Conservation (phyloP, 2,797 vertebrate genomes). For the Apogon talboti region DNA sequence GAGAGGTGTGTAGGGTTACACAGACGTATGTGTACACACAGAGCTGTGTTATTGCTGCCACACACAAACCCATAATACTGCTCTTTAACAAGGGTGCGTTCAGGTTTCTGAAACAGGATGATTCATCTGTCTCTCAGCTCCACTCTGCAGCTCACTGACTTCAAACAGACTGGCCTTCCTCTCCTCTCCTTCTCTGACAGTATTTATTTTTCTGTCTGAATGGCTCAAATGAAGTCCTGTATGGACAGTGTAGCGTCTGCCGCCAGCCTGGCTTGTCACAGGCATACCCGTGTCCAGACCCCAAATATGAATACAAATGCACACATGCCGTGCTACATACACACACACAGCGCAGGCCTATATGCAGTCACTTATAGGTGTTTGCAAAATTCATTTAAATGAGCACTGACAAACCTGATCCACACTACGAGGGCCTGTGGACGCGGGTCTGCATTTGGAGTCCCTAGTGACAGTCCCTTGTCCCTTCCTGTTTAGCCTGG, state of each 20-base stretch:
- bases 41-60: slow-evolving; percentile 77
- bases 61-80: slow-evolving; percentile 80
- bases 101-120: slow-evolving; percentile 79
- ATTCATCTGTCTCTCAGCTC: slow-evolving; percentile 76
- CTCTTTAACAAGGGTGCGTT: slow-evolving; percentile 76
- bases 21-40: slow-evolving; percentile 60
- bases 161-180: slow-evolving; percentile 72
- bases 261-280: slow-evolving; percentile 31
- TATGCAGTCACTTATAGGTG: slow-evolving; percentile 45
- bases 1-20: slow-evolving; percentile 76
- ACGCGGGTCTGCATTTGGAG: slow-evolving; percentile 44
- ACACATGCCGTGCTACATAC: slow-evolving; percentile 17
- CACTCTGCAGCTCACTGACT: slow-evolving; percentile 67
- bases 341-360: slow-evolving; percentile 23
- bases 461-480: slow-evolving; percentile 88
- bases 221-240: slow-evolving; percentile 58
- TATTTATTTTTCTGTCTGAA: slow-evolving; percentile 85
- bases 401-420: slow-evolving; percentile 49
- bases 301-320: slow-evolving; percentile 7
- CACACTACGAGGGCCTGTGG: slow-evolving; percentile 39
- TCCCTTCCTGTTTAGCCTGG: slow-evolving; percentile 96
- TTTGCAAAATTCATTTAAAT: slow-evolving; percentile 51
- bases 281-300: slow-evolving; percentile 6
- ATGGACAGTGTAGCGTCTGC: slow-evolving; percentile 62
- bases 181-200: slow-evolving; percentile 46